Base-by-base conservation (phyloP, 2,888 invertebrate genomes). In the Lycocerus yunnanus region DNA sequence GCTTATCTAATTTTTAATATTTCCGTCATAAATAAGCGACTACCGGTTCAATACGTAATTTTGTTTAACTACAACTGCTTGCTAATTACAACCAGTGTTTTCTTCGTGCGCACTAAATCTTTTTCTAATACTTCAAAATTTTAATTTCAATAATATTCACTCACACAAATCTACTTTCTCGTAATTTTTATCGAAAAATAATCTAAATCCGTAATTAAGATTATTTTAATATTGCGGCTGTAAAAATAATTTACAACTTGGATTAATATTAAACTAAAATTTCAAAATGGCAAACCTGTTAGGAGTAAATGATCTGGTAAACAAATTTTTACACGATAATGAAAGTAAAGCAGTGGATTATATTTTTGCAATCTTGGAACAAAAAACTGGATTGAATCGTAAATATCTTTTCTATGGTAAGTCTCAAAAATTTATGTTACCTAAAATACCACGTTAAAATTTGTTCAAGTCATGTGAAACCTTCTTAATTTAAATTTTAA, bases 351-450 rank as follows among this genome's bases (percentile, higher is more conserved):
- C 6, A n/a, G 43, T 43, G n/a, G 13, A 43, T 43, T 6, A 6
- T 6, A 86, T 90, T 78, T 90, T 96, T 78, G 91, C 90, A 18
- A 85, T 88, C 76, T 88, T 91, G 4, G 96, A 96, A 85, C 85
- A 89, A 80, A 93, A 92, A 85, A 92, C 93, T 80, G 94, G 93
- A 82, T 87, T 95, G 67, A 92, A 92, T 83, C 90, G 95, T 81
- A 86, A 93, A 21, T 94, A 95, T 86, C 80, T 96, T 81, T 94
- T 94, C 87, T 83, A 92, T 79, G 95, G 96, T 96, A 89, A 67
- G 90, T 92, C 85, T 70, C 59, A 73, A 15, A 43, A n/a, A 43
- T 43, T n/a, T n/a, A n/a, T n/a, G n/a, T n/a, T n/a, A n/a, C n/a
- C n/a, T n/a, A n/a, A n/a, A n/a, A n/a, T n/a, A n/a, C n/a, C n/a